Evolutionary conservation across 2,888 invertebrate species (phyloP).

Genomic region (Meteorus cinctellus): DNA sequence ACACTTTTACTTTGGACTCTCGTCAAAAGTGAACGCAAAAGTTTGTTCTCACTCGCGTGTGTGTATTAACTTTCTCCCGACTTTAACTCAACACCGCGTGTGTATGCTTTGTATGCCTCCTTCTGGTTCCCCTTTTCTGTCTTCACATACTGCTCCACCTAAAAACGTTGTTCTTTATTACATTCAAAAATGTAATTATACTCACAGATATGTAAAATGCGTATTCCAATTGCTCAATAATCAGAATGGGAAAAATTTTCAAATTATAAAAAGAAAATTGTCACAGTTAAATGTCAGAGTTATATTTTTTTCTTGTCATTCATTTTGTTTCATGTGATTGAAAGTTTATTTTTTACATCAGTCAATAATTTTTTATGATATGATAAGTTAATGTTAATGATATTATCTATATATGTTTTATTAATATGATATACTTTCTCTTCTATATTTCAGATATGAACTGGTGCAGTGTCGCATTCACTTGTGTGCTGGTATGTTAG

Average conservation of each 20-base stretch:
- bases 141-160: slow-evolving; percentile 22
- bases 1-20: slow-evolving; percentile 30
- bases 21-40: slow-evolving; percentile 46
- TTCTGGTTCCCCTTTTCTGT: not conserved
- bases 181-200: not conserved
- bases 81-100: slow-evolving; percentile 27
- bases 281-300: not conserved
- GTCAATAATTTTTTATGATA: not conserved
- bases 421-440: slow-evolving; percentile 71
- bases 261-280: not conserved
- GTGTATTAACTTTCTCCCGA: slow-evolving; percentile 43
- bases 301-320: not conserved
- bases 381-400: too few species aligned
- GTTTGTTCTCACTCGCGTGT: slow-evolving; percentile 37
- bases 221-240: not conserved
- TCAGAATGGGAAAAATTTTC: not conserved
- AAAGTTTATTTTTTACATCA: too few species aligned
- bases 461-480: slow-evolving; percentile 64
- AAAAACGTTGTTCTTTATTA: slow-evolving; percentile 15
- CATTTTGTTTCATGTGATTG: not conserved
- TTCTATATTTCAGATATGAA: slow-evolving; percentile 71
- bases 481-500: slow-evolving; percentile 67
- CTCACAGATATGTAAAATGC: not conserved
- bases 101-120: slow-evolving; percentile 30
- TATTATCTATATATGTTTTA: not conserved